Conservation (phyloP, 2,797 vertebrate species). For the Rhadinocentrus ornatus region DNA sequence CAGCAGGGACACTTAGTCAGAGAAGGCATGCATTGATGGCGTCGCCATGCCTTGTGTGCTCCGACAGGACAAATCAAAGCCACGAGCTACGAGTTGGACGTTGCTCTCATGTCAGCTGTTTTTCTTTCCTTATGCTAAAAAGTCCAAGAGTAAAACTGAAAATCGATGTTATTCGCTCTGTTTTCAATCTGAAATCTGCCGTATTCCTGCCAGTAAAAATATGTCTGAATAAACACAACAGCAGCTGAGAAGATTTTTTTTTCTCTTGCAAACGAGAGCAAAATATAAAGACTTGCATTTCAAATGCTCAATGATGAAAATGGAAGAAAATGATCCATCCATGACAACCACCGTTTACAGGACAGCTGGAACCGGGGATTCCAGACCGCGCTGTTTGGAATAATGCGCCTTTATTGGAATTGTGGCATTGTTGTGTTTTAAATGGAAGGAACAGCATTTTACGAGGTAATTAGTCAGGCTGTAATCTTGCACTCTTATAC, state of each 20-base stretch:
- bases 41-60: conserved; percentile 28
- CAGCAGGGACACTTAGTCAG: conserved; percentile 28
- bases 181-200: conserved; percentile 52
- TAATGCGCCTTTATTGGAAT: conserved; percentile 75
- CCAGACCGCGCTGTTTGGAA: conserved; percentile 67
- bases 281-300: conserved; percentile 70
- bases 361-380: conserved; percentile 61
- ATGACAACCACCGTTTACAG: conserved; percentile 68
- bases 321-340: conserved; percentile 63
- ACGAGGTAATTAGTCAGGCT: conserved; percentile 76
- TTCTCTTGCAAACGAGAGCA: conserved; percentile 48
- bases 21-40: conserved; percentile 28
- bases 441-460: conserved; percentile 75
- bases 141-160: conserved; percentile 59
- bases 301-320: conserved; percentile 65
- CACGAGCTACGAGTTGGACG: conserved; percentile 55
- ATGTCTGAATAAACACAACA: conserved; percentile 63
- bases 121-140: conserved; percentile 53
- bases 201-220: conserved; percentile 61
- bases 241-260: conserved; percentile 52
- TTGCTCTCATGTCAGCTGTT: conserved; percentile 55
- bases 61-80: conserved; percentile 42
- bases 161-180: conserved; percentile 16
- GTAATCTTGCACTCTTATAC: conserved; percentile 29
- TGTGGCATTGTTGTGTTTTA: conserved; percentile 75